These are phyloP conservation scores for Tringa solitaria DNA, from an alignment of 2,113 vertebrate genomes.

Conservation along the genomic window DNA sequence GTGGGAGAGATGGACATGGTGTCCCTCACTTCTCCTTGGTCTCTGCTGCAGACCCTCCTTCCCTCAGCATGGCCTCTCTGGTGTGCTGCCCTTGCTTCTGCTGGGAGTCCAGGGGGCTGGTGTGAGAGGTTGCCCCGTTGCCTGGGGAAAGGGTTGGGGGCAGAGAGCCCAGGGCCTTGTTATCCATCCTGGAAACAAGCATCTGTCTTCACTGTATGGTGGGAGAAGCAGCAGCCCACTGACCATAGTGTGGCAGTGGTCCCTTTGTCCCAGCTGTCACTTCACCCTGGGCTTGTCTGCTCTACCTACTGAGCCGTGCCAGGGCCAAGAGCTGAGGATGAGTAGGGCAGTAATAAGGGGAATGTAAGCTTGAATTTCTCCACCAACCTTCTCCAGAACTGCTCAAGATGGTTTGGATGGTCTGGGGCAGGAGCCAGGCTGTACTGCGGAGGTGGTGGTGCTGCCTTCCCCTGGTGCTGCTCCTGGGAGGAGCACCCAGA, in stretches of 20 bases:
- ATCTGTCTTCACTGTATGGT: accelerated
- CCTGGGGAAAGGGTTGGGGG: not conserved
- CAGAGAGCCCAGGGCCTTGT: not conserved
- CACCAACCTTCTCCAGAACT: not conserved
- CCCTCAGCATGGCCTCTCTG: not conserved
- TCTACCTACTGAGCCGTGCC: not conserved
- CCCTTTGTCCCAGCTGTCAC: not conserved
- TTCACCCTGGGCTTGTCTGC: not conserved
- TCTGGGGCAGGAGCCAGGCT: not conserved
- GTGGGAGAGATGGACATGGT: not conserved
- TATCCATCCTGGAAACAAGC: not conserved
- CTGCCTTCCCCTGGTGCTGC: not conserved
- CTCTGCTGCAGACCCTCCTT: not conserved
- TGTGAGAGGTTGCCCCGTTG: not conserved
- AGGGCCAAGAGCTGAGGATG: not conserved
- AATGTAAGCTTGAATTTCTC: not conserved
- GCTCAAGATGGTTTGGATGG: not conserved
- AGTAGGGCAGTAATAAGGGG: not conserved
- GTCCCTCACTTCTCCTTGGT: not conserved
- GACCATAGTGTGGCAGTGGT: not conserved
- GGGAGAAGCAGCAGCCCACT: not conserved
- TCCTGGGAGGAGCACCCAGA: not conserved
- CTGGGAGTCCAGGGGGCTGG: not conserved
- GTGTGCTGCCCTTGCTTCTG: not conserved
- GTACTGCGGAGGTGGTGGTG: not conserved